A percentile compares a stretch with the other conserved stretches of the same genome.
Conservation (phyloP, 2,888 invertebrate species). For the Agrotis segetum region DNA sequence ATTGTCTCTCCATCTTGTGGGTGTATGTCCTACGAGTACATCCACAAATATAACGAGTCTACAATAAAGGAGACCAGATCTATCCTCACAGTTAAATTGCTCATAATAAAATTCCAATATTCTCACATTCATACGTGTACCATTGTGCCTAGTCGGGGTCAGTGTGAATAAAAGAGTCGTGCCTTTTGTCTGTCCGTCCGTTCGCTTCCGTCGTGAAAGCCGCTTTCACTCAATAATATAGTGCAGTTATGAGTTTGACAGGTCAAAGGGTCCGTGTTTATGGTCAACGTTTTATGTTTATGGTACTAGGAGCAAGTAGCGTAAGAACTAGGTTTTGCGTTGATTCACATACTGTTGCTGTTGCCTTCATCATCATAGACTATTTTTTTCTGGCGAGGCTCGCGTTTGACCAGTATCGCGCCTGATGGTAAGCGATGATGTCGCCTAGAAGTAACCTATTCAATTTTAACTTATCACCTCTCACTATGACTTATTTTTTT, state of each 20-base stretch:
- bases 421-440: too few species aligned
- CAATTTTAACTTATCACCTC: too few species aligned
- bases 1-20: too few species aligned
- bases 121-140: constrained; percentile 39
- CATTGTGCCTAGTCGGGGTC: constrained; percentile 68
- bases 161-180: constrained; percentile 75
- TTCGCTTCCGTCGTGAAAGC: constrained; percentile 80
- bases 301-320: neutral
- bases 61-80: neutral
- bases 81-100: neutral
- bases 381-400: too few species aligned
- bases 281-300: constrained; percentile 24
- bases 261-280: constrained; percentile 75
- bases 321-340: constrained; percentile 7
- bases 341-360: too few species aligned
- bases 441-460: too few species aligned
- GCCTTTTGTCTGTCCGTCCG: constrained; percentile 74
- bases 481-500: too few species aligned
- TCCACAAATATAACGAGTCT: neutral
- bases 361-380: neutral
- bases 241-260: constrained; percentile 71
- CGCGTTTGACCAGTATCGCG: too few species aligned
- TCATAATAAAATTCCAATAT: constrained; percentile 29
- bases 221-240: constrained; percentile 80
- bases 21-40: too few species aligned